Conservation (phyloP, 2,888 invertebrate species). For the Isoperla grammatica region DNA sequence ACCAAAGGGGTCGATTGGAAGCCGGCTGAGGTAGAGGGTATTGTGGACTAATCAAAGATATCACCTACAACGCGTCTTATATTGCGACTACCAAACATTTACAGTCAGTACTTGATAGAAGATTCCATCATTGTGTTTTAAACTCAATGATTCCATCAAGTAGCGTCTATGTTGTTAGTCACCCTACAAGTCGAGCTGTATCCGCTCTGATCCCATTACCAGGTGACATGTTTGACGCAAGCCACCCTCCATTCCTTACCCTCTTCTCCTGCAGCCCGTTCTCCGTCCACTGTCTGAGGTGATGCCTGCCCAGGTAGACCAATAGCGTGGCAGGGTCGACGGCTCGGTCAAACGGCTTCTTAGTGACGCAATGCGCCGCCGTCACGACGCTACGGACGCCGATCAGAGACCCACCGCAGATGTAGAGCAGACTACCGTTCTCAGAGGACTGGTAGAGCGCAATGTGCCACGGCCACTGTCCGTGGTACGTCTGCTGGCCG, state of each 20-base stretch:
- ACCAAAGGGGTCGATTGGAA: no score
- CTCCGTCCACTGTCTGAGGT: constrained; percentile 39
- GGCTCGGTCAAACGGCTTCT: constrained; percentile 35
- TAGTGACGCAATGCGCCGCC: constrained; percentile 60
- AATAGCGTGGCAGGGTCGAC: constrained; percentile 39
- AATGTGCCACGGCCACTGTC: constrained; percentile 65
- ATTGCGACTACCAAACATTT: no score
- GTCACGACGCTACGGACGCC: constrained; percentile 53
- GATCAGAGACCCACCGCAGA: constrained; percentile 60
- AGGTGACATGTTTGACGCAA: no score
- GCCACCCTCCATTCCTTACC: constrained; percentile 31
- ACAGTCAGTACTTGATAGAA: no score
- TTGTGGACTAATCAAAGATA: no score
- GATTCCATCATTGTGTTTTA: no score
- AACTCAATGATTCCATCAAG: no score
- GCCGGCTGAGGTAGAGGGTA: no score
- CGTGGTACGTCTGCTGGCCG: constrained; percentile 53
- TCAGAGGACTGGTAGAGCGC: constrained; percentile 54
- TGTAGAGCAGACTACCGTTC: constrained; percentile 46
- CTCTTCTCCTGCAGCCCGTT: constrained; percentile 36
- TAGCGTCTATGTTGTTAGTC: no score
- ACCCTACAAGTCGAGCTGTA: no score
- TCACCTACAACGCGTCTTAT: no score
- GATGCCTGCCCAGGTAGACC: constrained; percentile 41
- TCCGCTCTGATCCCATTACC: no score